These are phyloP conservation scores for Periophthalmus magnuspinnatus DNA, from an alignment of 2,797 vertebrate species.

Conservation along the genomic window DNA sequence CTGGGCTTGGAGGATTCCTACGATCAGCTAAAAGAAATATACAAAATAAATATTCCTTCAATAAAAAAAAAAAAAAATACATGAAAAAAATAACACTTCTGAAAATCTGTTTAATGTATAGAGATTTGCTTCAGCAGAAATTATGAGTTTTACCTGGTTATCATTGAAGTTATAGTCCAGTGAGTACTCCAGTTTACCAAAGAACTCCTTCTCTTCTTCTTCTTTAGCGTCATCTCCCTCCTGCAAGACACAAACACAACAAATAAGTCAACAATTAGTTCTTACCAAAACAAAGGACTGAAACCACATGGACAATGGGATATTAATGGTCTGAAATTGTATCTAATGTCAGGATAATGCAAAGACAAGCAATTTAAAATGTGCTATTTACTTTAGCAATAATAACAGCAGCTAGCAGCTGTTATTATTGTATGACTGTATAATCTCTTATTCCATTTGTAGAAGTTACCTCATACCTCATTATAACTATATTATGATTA, in stretches of 20 bases:
- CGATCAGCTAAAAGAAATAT: slow-evolving; percentile 76
- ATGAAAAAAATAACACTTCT: too few relatives aligned
- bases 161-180: slow-evolving; percentile 89
- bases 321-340: too few relatives aligned
- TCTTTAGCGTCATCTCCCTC: slow-evolving; percentile 73
- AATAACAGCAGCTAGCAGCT: too few relatives aligned
- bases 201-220: slow-evolving; percentile 76
- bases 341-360: too few relatives aligned
- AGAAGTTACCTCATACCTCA: background rate
- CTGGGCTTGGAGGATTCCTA: slow-evolving; percentile 87
- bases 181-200: slow-evolving; percentile 86
- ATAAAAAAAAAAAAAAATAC: background rate
- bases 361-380: too few relatives aligned
- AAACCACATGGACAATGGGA: too few relatives aligned
- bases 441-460: too few relatives aligned
- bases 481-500: too few relatives aligned
- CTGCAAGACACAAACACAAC: slow-evolving; percentile 46
- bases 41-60: background rate
- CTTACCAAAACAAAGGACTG: too few relatives aligned
- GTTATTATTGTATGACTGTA: too few relatives aligned
- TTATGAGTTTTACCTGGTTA: slow-evolving; percentile 74
- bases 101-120: background rate
- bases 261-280: background rate
- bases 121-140: background rate
- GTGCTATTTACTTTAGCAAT: too few relatives aligned